Evolutionary conservation across 1,140 invertebrate genomes (phyloP).

Genomic region (Hylaeus volcanicus): DNA sequence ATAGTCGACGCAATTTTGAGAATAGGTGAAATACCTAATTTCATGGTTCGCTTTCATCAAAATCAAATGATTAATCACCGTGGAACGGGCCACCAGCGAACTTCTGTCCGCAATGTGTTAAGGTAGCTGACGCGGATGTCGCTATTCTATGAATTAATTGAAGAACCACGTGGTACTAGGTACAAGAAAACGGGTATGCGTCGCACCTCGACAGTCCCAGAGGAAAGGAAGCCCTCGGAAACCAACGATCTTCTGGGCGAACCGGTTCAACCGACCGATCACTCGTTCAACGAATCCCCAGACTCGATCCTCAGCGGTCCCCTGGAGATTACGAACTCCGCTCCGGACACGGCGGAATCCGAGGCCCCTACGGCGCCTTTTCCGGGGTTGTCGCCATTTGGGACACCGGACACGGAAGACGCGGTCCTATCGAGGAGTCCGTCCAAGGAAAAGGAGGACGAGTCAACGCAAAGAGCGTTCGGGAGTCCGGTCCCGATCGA

Average conservation of each 20-base stretch:
- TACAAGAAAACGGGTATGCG: conserved; percentile 56
- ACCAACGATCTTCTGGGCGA: conserved; percentile 48
- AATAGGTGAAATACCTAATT: too few species aligned
- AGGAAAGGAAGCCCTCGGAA: conserved; percentile 58
- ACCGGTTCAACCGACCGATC: conserved; percentile 39
- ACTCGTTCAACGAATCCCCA: conserved; percentile 67
- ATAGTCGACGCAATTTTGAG: too few species aligned
- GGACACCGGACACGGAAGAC: conserved; percentile 20
- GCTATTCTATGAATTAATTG: conserved; percentile 46
- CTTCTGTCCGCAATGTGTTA: conserved; percentile 27
- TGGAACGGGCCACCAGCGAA: background rate
- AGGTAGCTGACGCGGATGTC: background rate
- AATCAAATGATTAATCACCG: too few species aligned
- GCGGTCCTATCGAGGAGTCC: background rate
- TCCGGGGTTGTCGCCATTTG: conserved; percentile 53
- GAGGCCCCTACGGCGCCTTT: conserved; percentile 65
- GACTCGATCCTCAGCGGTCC: conserved; percentile 67
- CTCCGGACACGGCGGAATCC: conserved; percentile 68
- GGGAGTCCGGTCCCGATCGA: conserved; percentile 70
- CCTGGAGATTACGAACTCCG: conserved; percentile 55
- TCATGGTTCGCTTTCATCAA: too few species aligned
- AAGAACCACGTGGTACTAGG: conserved; percentile 48
- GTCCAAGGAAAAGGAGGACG: conserved; percentile 19
- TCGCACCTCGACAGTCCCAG: conserved; percentile 72
- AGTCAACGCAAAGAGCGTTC: conserved; percentile 57